Percentiles rank a stretch among this genome's conserved stretches.
Evolutionary conservation across 2,888 invertebrate species (phyloP).

Genomic region (Acronicta aceris): DNA sequence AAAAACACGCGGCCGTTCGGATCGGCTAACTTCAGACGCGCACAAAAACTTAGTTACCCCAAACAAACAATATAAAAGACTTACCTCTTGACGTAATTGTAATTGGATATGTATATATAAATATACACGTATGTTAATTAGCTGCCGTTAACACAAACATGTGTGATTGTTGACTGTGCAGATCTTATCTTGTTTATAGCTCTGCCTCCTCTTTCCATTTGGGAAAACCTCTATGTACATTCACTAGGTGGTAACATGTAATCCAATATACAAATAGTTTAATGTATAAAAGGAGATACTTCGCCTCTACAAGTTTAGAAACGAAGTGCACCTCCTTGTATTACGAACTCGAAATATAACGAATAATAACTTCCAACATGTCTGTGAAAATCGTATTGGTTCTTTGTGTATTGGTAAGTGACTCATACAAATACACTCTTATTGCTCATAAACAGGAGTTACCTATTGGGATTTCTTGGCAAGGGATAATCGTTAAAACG

Average conservation of each 20-base stretch:
- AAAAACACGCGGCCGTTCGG: no score
- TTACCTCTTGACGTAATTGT: no score
- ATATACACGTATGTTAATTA: no score
- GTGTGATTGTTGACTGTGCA: slow-evolving; percentile 59
- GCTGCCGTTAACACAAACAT: slow-evolving; percentile 32
- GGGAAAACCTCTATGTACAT: slow-evolving; percentile 78
- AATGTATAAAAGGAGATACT: slow-evolving; percentile 72
- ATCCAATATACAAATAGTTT: slow-evolving; percentile 71
- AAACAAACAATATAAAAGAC: no score
- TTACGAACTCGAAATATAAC: slow-evolving; percentile 61
- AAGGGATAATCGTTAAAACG: not conserved
- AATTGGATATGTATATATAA: no score
- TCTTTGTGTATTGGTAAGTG: slow-evolving; percentile 78
- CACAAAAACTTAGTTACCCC: no score
- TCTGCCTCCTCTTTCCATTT: slow-evolving; percentile 62
- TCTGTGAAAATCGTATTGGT: slow-evolving; percentile 74
- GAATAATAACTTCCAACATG: slow-evolving; percentile 68
- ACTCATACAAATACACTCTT: slow-evolving; percentile 5
- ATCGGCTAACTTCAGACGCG: no score
- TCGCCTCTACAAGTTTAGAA: slow-evolving; percentile 55
- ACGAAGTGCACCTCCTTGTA: slow-evolving; percentile 55
- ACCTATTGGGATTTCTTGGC: not conserved
- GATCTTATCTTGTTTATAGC: slow-evolving; percentile 72
- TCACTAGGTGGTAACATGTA: slow-evolving; percentile 58
- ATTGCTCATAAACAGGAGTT: not conserved